These are phyloP conservation scores for Chionoecetes opilio DNA, from an alignment of 1,140 invertebrate species.

Conservation along the genomic window DNA sequence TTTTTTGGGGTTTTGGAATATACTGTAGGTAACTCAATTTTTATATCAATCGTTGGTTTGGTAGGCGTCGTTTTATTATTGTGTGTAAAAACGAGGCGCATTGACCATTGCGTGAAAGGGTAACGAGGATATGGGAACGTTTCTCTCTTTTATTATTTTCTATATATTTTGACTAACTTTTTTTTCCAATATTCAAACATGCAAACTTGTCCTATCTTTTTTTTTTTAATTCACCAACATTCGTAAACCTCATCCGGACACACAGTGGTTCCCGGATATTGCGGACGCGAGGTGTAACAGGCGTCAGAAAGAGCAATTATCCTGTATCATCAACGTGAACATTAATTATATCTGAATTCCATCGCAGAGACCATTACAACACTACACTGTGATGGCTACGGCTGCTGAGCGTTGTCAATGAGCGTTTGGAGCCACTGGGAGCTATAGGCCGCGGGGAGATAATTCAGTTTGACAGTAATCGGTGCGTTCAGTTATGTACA, in stretches of 20 bases:
- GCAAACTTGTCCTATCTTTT: too few relatives aligned
- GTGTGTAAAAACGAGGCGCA: too few relatives aligned
- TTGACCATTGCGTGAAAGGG: too few relatives aligned
- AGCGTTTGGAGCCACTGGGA: not conserved
- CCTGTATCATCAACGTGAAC: not conserved
- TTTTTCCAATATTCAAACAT: too few relatives aligned
- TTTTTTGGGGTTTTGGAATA: too few relatives aligned
- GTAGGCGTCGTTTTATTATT: too few relatives aligned
- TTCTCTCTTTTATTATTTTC: too few relatives aligned
- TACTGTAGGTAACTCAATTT: too few relatives aligned
- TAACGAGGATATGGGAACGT: too few relatives aligned
- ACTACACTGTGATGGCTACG: not conserved
- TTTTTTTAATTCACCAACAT: too few relatives aligned
- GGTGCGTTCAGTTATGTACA: not conserved
- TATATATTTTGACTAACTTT: too few relatives aligned
- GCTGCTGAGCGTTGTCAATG: not conserved
- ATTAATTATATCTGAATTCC: not conserved
- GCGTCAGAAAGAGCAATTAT: not conserved
- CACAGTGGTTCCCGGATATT: not conserved
- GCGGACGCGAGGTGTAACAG: not conserved
- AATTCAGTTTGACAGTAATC: slow-evolving; percentile 21
- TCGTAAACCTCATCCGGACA: not conserved
- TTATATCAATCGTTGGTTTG: too few relatives aligned
- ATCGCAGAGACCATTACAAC: not conserved
- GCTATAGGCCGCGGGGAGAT: not conserved